Conservation (phyloP, 2,113 vertebrate genomes). For the Pteropus alecto region DNA sequence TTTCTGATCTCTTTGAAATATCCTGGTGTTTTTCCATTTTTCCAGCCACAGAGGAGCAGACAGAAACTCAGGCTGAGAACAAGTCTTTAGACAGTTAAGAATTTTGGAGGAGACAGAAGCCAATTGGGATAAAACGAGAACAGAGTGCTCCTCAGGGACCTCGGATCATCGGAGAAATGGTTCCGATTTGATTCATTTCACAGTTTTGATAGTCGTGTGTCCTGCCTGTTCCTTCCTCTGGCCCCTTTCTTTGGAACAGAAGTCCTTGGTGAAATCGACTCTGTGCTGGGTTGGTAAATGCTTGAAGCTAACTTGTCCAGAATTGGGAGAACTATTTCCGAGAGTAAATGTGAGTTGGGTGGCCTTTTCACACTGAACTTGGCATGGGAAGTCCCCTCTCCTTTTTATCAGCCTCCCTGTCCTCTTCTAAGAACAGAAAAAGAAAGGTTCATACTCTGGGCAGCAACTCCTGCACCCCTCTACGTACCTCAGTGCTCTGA, state of each 20-base stretch:
- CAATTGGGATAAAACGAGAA: not conserved
- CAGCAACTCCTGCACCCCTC: not conserved
- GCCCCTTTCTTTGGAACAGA: constrained; percentile 11
- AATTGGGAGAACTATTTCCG: not conserved
- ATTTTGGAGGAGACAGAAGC: not conserved
- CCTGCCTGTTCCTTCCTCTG: not conserved
- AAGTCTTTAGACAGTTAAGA: not conserved
- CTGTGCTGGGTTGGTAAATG: not conserved
- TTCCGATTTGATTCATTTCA: constrained; percentile 18
- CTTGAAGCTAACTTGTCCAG: not conserved
- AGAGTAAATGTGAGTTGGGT: not conserved
- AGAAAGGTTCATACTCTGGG: not conserved
- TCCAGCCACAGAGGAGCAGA: constrained; percentile 34
- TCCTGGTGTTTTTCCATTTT: constrained; percentile 69
- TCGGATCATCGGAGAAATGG: not conserved
- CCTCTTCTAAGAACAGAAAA: constrained; percentile 13
- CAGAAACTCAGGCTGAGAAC: not conserved
- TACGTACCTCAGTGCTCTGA: not conserved
- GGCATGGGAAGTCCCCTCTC: not conserved
- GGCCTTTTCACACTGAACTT: not conserved
- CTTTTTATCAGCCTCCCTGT: not conserved
- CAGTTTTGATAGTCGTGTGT: not conserved
- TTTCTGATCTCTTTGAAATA: constrained; percentile 50
- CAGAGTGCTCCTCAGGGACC: not conserved
- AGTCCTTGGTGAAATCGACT: constrained; percentile 14